phyloP scores from a whole-genome alignment of 2,888 invertebrate species.

The Patella pellucida region DNA sequence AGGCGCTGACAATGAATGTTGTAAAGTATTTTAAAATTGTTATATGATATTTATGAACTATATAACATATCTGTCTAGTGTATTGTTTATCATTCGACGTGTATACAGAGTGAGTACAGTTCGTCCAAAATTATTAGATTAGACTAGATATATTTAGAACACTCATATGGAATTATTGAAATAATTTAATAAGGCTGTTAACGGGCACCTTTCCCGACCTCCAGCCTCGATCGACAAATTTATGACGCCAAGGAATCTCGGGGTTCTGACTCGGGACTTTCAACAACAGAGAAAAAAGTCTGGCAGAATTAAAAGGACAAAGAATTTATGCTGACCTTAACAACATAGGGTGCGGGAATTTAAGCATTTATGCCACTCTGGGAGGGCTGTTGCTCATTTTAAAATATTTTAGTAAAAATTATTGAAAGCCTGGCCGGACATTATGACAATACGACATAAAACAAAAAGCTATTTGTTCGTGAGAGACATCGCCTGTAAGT shows the following conservation, averaged over 20 bases:
- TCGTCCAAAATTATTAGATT: neutral
- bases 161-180: neutral
- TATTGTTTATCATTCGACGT: too few relatives aligned
- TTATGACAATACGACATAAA: constrained; percentile 1
- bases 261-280: neutral
- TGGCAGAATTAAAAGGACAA: neutral
- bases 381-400: constrained; percentile 7
- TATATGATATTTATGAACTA: too few relatives aligned
- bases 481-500: neutral
- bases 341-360: neutral
- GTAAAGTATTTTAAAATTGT: too few relatives aligned
- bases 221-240: constrained; percentile 2
- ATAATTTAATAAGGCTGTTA: constrained; percentile 10
- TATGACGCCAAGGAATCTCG: neutral
- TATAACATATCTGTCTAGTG: too few relatives aligned
- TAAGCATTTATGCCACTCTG: constrained; percentile 1
- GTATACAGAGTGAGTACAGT: neutral
- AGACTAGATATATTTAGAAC: neutral
- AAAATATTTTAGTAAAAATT: constrained; percentile 2
- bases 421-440: constrained; percentile 9
- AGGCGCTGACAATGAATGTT: too few relatives aligned
- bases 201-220: neutral
- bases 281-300: neutral
- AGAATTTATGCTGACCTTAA: neutral
- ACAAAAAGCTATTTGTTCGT: constrained; percentile 1